These are phyloP conservation scores for Perodicticus potto DNA, from an alignment of 2,797 vertebrate species.

Conservation along the genomic window DNA sequence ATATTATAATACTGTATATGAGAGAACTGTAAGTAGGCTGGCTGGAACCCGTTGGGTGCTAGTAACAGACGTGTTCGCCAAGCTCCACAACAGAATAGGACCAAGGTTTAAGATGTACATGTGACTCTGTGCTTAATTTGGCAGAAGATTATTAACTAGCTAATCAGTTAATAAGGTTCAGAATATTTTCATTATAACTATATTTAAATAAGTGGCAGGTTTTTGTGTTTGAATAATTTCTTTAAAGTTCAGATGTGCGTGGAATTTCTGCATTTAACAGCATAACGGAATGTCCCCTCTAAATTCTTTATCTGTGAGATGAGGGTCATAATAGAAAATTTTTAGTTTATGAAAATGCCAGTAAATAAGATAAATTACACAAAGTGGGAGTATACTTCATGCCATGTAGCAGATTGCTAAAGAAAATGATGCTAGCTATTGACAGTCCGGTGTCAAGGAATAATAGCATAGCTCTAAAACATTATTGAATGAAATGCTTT, in stretches of 20 bases:
- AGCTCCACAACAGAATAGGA: not conserved
- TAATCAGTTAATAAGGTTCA: not conserved
- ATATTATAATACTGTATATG: not conserved
- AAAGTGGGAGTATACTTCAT: not conserved
- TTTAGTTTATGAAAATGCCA: conserved; percentile 27
- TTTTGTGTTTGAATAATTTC: conserved; percentile 18
- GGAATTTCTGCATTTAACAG: not conserved
- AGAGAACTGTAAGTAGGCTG: not conserved
- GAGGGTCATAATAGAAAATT: not conserved
- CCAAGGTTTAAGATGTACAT: not conserved
- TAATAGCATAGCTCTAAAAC: not conserved
- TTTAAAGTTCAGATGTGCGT: not conserved
- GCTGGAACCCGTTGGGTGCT: not conserved
- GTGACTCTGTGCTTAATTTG: not conserved
- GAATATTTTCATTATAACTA: conserved; percentile 34
- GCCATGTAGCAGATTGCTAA: not conserved
- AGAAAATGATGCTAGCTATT: not conserved
- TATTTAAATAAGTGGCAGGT: not conserved
- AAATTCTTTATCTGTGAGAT: not conserved
- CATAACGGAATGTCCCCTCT: not conserved
- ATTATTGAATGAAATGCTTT: not conserved
- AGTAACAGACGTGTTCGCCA: not conserved
- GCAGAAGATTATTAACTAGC: not conserved
- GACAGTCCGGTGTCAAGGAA: not conserved
- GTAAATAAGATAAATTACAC: not conserved